Evolutionary conservation across 2,888 invertebrate species (phyloP), one percentile per base, ranked within the genome.

Genomic region (Volucella zonaria): DNA sequence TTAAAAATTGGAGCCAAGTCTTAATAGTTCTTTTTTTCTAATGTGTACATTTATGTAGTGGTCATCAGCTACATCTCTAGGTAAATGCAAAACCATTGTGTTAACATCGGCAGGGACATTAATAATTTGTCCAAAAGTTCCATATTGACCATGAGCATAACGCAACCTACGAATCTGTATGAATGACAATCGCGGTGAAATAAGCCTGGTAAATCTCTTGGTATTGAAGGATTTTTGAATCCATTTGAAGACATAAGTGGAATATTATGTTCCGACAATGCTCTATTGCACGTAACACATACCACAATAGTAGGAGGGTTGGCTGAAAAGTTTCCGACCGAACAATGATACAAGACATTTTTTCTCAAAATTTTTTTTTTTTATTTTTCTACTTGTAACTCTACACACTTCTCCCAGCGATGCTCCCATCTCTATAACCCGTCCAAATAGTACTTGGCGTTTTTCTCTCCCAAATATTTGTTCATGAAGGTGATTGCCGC

Each of bases 61-160:
- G 79, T 89, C 89, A 52, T 89, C 89, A 64, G 89, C 87, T 11
- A 89, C 11, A 15, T 87, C 42, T 68, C 89, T 51, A 58, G 88
- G 87, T 43, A 86, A 82, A 38, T 12, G 31, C 38, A 80, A 47
- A 8, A 89, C 88, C 87, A 88, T 88, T 52, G 76, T 88, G 59
- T 88, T 73, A 6, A 88, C 87, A 23, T 80, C 75, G 8, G 88
- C 82, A 49, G 89, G 89, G 42, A 89, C 87, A 87, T 89, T 89
- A 11, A 89, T 89, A 1, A 89, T 74, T 56, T 89, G 89, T 8
- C 89, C 88, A 31, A 82, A 74, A 54, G 88, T 88, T 61, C 87
- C 88, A 56, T 81, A 87, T 66, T 87, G 87, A 18, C 88, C 88
- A 68, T 89, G 58, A 66, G 87, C 87, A 86, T 89, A 87, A 54